Evolutionary conservation across 2,113 vertebrate species (phyloP), one percentile per base, ranked within the genome.

Genomic region (Otolemur garnettii): DNA sequence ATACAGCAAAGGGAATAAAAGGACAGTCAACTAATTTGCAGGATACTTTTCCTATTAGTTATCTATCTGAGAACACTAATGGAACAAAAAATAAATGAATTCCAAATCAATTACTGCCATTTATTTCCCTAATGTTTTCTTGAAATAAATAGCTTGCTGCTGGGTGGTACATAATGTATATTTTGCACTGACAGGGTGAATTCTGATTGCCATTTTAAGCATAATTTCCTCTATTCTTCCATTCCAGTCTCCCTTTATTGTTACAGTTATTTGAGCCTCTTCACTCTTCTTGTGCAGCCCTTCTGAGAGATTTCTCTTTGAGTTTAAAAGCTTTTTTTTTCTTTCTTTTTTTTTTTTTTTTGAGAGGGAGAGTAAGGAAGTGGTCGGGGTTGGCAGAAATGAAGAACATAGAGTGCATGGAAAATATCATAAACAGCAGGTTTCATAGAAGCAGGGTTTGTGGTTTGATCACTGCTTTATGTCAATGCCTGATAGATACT

Each of bases 51-150:
- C n/a, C 84, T 68, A 14, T 77, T 69, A 92, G 50, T 24, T 55
- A 12, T 57, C 68, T 78, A 74, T n/a, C 35, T 94, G 62, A 60
- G 15, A 83, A 22, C 74, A 78, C 45, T 90, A 60, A 92, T 50
- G 11, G 66, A 90, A 28, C 45, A 33, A 57, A 66, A 55, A 77
- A 35, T 22, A 79, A 60, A 81, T 69, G 15, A 62, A 83, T 84
- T 80, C 42, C 35, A 66, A 62, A 90, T 86, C 17, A 68, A 24
- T 94, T 28, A 69, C 69, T 84, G 57, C 28, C 50, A 87, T 62
- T 21, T 75, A 62, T 80, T 87, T 87, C 30, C 59, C 24, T 74
- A 77, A 26, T 42, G 90, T 69, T 92, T 95, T 77, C 78, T 89
- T 64, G 26, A 92, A 84, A 87, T 94, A 94, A 62, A 53, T 71